Base-by-base conservation (phyloP, 2,888 invertebrate species). In the Argynnis bischoffii region DNA sequence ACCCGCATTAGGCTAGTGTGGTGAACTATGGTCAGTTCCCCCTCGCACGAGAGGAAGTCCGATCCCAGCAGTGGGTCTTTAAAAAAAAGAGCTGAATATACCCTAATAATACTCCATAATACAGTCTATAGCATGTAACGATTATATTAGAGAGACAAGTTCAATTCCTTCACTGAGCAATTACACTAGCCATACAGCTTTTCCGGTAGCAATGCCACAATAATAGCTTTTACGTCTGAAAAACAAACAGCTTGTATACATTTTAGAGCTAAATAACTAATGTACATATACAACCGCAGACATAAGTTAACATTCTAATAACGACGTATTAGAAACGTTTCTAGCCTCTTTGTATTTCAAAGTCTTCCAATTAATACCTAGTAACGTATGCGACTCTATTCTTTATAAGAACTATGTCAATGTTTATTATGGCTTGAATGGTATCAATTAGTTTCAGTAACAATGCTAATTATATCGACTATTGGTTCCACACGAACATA, bases 381-480 rank as follows among this genome's bases (percentile, higher is more conserved):
- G 14, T 59, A 14, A 55, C 15, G 18, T 50, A 47, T 51, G 21
- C 18, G 13, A 66, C 16, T 48, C n/a, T 55, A 66, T 13, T 14
- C 8, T 54, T 60, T 60, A 60, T 60, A 48, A 11, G 16, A 35
- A 61, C 2, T 3, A 8, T 50, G 50, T 16, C 35, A 61, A 55
- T 66, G 61, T 41, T 13, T 60, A 26, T 55, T 50, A 55, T 61
- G 13, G 50, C 15, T 31, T 55, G 55, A 18, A 21, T 11, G 13
- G 31, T 5, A 50, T 61, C 31, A 60, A 57, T 64, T 56, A 64
- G 66, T 54, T 47, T 59, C 16, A 59, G 18, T 55, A 48, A 60
- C 60, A 67, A 69, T 61, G 26, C 55, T 67, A 61, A 69, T 69
- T 64, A 60, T 50, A 64, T 68, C 41, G 57, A 16, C 55, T 57